Conservation (phyloP, 2,888 invertebrate species). For the Nephrotoma flavescens region DNA sequence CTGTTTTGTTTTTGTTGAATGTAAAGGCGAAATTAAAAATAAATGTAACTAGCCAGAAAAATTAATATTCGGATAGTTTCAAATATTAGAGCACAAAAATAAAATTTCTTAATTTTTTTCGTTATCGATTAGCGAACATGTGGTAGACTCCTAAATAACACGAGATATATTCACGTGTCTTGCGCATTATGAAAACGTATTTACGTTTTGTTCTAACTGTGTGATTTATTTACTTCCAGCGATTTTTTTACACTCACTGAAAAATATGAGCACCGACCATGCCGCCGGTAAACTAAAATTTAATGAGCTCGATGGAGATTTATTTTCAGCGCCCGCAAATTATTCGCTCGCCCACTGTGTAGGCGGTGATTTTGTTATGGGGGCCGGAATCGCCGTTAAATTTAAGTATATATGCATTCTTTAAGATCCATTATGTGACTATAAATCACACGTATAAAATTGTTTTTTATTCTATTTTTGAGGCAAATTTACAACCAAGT, state of each 20-base stretch:
- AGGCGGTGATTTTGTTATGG: slow-evolving; percentile 40
- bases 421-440: not conserved
- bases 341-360: slow-evolving; percentile 41
- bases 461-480: slow-evolving; percentile 15
- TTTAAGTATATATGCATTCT: slow-evolving; percentile 12
- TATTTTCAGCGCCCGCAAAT: slow-evolving; percentile 35
- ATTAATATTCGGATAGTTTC: not conserved
- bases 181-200: not conserved
- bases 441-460: not conserved
- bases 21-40: too few relatives aligned
- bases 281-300: slow-evolving; percentile 9
- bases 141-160: not conserved
- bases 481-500: slow-evolving; percentile 22
- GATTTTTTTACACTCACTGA: not conserved
- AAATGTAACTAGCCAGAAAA: not conserved
- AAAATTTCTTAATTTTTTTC: not conserved
- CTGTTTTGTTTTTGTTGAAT: not conserved
- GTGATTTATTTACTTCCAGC: not conserved
- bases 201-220: not conserved
- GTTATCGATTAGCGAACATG: not conserved
- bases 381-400: slow-evolving; percentile 38
- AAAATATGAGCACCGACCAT: not conserved
- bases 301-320: slow-evolving; percentile 34
- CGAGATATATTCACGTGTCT: not conserved
- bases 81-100: not conserved